Evolutionary conservation across 1,140 invertebrate species (phyloP).

Genomic region (Zaprionus davidi): DNA sequence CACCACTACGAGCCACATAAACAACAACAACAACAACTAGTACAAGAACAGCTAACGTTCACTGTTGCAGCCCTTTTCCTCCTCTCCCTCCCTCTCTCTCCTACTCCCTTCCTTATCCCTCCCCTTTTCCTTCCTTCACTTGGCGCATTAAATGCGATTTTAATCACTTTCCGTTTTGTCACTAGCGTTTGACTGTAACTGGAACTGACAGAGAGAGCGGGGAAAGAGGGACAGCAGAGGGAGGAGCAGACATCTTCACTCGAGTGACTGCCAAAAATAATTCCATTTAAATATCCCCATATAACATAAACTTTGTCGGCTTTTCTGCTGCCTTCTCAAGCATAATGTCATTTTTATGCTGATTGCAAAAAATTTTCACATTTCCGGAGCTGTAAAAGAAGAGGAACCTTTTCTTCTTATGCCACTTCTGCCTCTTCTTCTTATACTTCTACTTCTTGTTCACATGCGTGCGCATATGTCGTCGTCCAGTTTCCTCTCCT

Average conservation of each 20-base stretch:
- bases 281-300: conserved; percentile 76
- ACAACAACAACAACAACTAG: conserved; percentile 10
- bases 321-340: neutral
- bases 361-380: conserved; percentile 79
- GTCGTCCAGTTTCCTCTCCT: neutral
- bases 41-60: neutral
- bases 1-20: neutral
- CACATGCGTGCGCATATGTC: neutral
- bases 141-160: conserved; percentile 78
- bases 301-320: conserved; percentile 53
- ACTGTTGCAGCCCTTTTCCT: neutral
- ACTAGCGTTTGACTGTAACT: conserved; percentile 45
- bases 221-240: neutral
- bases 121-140: conserved; percentile 18
- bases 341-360: conserved; percentile 82
- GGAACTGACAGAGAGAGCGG: neutral
- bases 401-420: neutral
- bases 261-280: conserved; percentile 57
- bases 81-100: neutral
- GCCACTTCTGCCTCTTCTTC: neutral
- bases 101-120: neutral
- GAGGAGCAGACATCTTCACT: neutral
- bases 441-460: neutral
- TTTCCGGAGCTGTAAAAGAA: conserved; percentile 53
- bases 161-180: conserved; percentile 81